Base-by-base conservation (phyloP, 2,113 vertebrate genomes). In the Dermatemys mawii region DNA sequence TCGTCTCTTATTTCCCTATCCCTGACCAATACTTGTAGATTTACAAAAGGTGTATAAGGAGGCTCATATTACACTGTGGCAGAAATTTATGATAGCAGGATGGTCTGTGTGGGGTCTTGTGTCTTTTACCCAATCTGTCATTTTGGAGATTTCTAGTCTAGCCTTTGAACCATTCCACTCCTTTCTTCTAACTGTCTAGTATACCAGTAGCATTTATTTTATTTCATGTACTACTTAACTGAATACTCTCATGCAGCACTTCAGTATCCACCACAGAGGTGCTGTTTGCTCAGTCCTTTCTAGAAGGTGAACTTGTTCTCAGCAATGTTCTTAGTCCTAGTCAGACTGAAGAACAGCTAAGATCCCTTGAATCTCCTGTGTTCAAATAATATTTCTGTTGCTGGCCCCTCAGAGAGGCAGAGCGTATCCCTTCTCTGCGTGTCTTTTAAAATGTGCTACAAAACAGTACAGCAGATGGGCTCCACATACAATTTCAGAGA, bases 41-140 rank as follows among this genome's bases (percentile, higher is more conserved):
- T 29, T 57, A 57, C 55, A 57, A 57, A 57, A 32, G 55, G 27
- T 60, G 5, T 32, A 60, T 60, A 32, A 32, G 55, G n/a, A 21
- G 19, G 21, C 63, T 67, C 60, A 17, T 16, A 21, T 38, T n/a
- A 21, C 8, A 22, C 63, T 60, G 55, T 60, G 27, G 55, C 63
- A 38, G 63, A 70, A 70, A 38, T 38, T 70, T 70, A 38, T n/a
- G 63, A 70, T 70, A 38, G 17, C 22, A 70, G 21, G 4, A 19
- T 4, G 19, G 63, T 70, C n/a, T 70, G 63, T n/a, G 22, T 70
- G 32, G 54, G 55, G 27, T 32, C 75, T 49, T 14, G 57, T 46
- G n/a, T 19, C 48, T n/a, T 95, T 54, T 14, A 5, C 48, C 7
- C 2, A 21, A 35, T 2, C 35, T 6, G 0, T 10, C 0, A 0